A percentile compares a stretch with the other conserved stretches of the same genome.
These are phyloP conservation scores for Rhinolophus ferrumequinum DNA, from an alignment of 2,113 vertebrate species.

Conservation along the genomic window DNA sequence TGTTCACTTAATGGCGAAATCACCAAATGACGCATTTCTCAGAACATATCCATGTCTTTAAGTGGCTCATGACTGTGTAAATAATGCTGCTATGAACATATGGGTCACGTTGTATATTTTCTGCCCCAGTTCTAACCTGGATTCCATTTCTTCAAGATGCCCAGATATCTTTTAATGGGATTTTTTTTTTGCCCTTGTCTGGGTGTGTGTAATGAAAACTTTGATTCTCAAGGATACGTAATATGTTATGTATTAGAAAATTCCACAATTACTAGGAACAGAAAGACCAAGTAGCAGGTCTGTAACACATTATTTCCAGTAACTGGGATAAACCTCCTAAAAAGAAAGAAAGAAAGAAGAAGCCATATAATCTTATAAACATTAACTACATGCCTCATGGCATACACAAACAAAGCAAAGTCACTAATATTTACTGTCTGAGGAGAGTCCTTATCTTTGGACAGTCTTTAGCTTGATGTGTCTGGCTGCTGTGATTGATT, in stretches of 20 bases:
- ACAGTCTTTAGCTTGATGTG: background rate
- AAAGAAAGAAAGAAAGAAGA: slow-evolving; percentile 11
- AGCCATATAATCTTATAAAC: background rate
- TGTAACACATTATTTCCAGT: background rate
- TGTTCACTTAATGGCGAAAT: background rate
- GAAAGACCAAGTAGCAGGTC: background rate
- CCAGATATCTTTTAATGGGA: background rate
- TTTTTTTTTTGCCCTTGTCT: background rate
- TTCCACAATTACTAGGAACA: background rate
- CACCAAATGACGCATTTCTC: background rate
- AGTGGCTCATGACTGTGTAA: background rate
- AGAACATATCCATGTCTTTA: background rate
- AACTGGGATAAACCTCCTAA: background rate
- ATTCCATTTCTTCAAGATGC: background rate
- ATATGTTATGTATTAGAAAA: slow-evolving; percentile 4
- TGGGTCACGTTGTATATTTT: background rate
- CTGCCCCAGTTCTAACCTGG: background rate
- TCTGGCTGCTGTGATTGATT: background rate
- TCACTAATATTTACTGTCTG: background rate
- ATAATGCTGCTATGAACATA: background rate
- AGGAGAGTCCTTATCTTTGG: background rate
- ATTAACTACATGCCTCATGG: background rate
- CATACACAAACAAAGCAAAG: background rate
- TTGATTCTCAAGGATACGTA: background rate
- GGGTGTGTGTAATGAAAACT: background rate